A percentile compares a stretch with the other conserved stretches of the same genome.
Conservation (phyloP, 1,140 invertebrate genomes). For the Drosophila novamexicana region DNA sequence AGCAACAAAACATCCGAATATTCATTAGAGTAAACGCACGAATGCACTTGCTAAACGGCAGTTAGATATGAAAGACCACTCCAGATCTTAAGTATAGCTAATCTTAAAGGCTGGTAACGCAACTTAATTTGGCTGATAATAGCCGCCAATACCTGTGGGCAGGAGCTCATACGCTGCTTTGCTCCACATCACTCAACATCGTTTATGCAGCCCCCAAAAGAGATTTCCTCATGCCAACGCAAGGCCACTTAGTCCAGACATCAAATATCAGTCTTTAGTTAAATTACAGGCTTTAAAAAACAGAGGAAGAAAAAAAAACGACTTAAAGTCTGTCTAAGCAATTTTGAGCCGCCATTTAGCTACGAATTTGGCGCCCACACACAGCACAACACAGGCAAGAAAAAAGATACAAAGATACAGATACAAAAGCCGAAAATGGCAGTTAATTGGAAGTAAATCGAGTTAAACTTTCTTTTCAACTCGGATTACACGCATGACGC, state of each 20-base stretch:
- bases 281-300: slow-evolving; percentile 65
- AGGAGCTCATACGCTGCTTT: neutral
- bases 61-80: slow-evolving; percentile 4
- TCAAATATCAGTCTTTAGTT: slow-evolving; percentile 73
- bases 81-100: slow-evolving; percentile 23
- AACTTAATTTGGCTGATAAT: slow-evolving; percentile 47
- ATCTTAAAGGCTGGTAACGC: slow-evolving; percentile 21
- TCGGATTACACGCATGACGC: slow-evolving; percentile 73
- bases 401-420: slow-evolving; percentile 1
- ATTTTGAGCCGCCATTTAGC: slow-evolving; percentile 49
- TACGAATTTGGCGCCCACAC: slow-evolving; percentile 76
- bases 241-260: slow-evolving; percentile 30
- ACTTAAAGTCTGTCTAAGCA: slow-evolving; percentile 44
- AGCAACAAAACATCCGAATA: neutral
- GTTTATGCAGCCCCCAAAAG: neutral
- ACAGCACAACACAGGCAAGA: slow-evolving; percentile 13
- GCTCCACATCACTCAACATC: slow-evolving; percentile 9
- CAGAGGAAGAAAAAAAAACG: no score
- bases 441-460: slow-evolving; percentile 78
- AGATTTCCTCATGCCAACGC: slow-evolving; percentile 14
- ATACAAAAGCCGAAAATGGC: slow-evolving; percentile 63
- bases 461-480: slow-evolving; percentile 73
- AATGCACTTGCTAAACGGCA: slow-evolving; percentile 20
- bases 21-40: slow-evolving; percentile 21
- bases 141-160: slow-evolving; percentile 13